Percentiles rank a stretch among this genome's conserved stretches.
phyloP scores from a whole-genome alignment of 30 jellyfish, hydroid and myxozoan genomes.

The Thelohanellus kitauei region DNA sequence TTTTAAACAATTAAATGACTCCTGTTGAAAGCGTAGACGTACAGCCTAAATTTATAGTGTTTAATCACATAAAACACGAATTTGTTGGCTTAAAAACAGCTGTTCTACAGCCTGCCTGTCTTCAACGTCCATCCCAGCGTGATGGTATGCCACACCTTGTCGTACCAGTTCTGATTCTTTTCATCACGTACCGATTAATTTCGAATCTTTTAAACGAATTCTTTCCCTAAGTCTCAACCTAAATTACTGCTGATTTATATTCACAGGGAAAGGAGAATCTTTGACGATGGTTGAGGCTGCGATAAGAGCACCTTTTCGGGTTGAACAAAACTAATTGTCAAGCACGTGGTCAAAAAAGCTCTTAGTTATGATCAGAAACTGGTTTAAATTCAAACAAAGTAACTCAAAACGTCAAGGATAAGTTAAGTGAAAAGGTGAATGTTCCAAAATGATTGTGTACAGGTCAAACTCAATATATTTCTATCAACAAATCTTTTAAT shows the following conservation, averaged over 20 bases:
- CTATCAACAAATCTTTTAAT: too few species aligned
- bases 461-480: too few species aligned
- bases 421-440: too few species aligned
- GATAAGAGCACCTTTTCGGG: constrained; percentile 48
- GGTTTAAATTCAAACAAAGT: too few species aligned
- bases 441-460: too few species aligned
- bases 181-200: background rate
- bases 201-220: background rate
- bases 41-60: background rate
- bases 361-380: too few species aligned
- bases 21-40: too few species aligned
- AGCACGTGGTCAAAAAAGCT: background rate
- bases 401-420: too few species aligned
- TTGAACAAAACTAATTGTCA: constrained; percentile 38
- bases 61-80: constrained; percentile 58
- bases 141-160: constrained; percentile 75
- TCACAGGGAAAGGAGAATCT: constrained; percentile 52
- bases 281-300: constrained; percentile 70
- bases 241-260: background rate
- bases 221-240: background rate
- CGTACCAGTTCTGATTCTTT: constrained; percentile 18
- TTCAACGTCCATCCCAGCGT: constrained; percentile 65
- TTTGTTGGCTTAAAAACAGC: constrained; percentile 42
- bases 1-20: background rate
- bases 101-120: constrained; percentile 55